These are phyloP conservation scores for Phortica okadai DNA, from an alignment of 2,888 invertebrate genomes.

Conservation along the genomic window DNA sequence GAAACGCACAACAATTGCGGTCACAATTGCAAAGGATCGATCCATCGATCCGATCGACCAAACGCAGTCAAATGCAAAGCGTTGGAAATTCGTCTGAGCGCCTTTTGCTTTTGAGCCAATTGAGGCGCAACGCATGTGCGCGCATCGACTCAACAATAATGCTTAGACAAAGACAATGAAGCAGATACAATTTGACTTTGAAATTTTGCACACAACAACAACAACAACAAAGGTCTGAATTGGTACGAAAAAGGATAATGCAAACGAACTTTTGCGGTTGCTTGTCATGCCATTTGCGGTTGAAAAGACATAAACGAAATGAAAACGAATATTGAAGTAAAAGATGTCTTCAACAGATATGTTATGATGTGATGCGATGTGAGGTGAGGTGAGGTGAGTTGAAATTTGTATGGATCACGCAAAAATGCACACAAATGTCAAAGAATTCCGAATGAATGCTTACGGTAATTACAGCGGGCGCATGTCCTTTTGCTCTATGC, in stretches of 20 bases:
- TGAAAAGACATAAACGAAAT: too few species aligned
- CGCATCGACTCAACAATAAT: background rate
- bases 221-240: too few species aligned
- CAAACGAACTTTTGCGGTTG: too few species aligned
- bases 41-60: too few species aligned
- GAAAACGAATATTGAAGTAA: too few species aligned
- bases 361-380: too few species aligned
- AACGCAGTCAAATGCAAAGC: background rate
- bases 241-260: too few species aligned
- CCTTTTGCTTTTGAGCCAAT: background rate
- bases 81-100: background rate
- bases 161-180: background rate
- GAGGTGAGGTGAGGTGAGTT: background rate
- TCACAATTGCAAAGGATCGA: background rate
- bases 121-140: conserved; percentile 12
- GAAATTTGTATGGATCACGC: background rate
- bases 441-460: background rate
- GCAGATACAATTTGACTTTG: too few species aligned
- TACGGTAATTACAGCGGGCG: background rate
- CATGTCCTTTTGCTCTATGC: background rate
- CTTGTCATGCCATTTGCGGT: too few species aligned
- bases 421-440: background rate
- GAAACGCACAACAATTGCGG: conserved; percentile 10
- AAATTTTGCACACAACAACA: too few species aligned
- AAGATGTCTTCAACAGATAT: too few species aligned